Conservation (phyloP, 2,888 invertebrate genomes). For the Lagria hirta region DNA sequence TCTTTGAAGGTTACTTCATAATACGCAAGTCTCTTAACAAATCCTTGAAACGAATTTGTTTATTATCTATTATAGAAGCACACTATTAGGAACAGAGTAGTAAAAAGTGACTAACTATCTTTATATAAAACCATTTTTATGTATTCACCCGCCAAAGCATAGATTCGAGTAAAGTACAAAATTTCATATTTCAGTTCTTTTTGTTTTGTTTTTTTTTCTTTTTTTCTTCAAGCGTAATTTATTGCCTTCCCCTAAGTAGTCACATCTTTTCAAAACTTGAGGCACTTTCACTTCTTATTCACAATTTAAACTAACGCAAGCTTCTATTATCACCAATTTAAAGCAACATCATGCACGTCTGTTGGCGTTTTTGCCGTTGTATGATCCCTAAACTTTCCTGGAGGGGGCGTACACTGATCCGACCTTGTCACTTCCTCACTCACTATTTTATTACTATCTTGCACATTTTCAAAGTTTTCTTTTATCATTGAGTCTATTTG, state of each 20-base stretch:
- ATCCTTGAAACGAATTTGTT: constrained; percentile 13
- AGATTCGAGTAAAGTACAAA: constrained; percentile 17
- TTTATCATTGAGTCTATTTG: constrained; percentile 66
- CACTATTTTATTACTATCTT: constrained; percentile 29
- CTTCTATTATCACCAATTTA: constrained; percentile 46
- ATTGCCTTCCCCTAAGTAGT: constrained; percentile 52
- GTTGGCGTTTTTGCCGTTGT: constrained; percentile 81
- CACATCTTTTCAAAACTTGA: constrained; percentile 34
- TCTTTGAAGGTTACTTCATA: constrained; percentile 25
- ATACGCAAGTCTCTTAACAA: constrained; percentile 14
- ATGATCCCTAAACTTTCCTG: constrained; percentile 60
- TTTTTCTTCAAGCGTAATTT: constrained; percentile 51
- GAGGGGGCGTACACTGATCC: constrained; percentile 47
- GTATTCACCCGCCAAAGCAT: constrained; percentile 18
- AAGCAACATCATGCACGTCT: constrained; percentile 82
- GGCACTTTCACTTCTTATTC: constrained; percentile 26
- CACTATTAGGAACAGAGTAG: constrained; percentile 21
- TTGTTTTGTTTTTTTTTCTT: constrained; percentile 10
- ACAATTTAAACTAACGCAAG: constrained; percentile 16
- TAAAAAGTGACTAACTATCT: constrained; percentile 16
- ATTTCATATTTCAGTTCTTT: constrained; percentile 10
- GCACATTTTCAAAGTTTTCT: constrained; percentile 50
- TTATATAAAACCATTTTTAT: constrained; percentile 5
- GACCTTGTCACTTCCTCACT: constrained; percentile 38
- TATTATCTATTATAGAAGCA: constrained; percentile 12